These are phyloP conservation scores for Tachina fera DNA, from an alignment of 2,888 invertebrate species.

Conservation along the genomic window DNA sequence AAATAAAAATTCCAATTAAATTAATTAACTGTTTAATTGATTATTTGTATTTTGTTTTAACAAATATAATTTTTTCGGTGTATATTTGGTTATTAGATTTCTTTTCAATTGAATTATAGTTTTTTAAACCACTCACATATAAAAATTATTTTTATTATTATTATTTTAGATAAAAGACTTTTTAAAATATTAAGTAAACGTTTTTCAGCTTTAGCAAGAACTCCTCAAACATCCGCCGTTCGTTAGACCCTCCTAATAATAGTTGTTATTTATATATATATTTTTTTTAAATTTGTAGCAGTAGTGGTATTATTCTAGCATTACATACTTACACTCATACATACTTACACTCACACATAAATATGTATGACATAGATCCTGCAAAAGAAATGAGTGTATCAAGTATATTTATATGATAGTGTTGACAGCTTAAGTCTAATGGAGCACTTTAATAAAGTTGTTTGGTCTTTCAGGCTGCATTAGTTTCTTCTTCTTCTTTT, in stretches of 20 bases:
- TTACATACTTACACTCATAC: neutral
- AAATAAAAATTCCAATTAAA: too few relatives aligned
- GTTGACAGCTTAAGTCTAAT: constrained; percentile 71
- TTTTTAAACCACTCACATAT: neutral
- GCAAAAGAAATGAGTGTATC: constrained; percentile 47
- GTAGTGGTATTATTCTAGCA: neutral
- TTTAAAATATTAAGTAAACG: constrained; percentile 1
- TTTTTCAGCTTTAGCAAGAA: neutral
- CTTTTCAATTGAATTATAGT: neutral
- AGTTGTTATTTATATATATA: neutral
- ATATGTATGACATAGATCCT: neutral
- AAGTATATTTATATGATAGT: constrained; percentile 67
- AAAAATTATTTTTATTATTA: neutral
- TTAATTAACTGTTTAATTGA: too few relatives aligned
- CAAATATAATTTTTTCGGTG: too few relatives aligned
- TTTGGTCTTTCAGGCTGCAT: constrained; percentile 67
- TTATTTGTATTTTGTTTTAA: too few relatives aligned
- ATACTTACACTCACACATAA: neutral
- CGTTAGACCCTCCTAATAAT: neutral
- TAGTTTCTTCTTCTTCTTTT: constrained; percentile 47
- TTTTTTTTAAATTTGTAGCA: neutral
- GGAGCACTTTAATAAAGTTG: constrained; percentile 71
- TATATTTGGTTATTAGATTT: too few relatives aligned
- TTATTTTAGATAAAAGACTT: neutral
- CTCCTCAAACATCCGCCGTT: constrained; percentile 34